Evolutionary conservation across 1,140 invertebrate genomes (phyloP).

Genomic region (Bombus confusus): DNA sequence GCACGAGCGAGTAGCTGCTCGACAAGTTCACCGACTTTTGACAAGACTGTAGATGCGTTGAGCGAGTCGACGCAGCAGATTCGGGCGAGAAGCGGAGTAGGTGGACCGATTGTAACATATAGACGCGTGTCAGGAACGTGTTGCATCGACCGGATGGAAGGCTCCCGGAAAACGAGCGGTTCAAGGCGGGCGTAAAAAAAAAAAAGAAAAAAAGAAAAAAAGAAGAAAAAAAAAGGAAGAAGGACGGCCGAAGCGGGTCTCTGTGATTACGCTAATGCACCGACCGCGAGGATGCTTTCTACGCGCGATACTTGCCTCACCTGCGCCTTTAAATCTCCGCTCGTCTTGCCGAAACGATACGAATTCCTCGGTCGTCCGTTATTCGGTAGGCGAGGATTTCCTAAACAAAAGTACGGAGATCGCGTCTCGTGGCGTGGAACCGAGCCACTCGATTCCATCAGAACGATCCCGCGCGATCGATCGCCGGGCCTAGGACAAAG

Average conservation of each 20-base stretch:
- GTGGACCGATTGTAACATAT: conserved; percentile 56
- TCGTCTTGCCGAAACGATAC: background rate
- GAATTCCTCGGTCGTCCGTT: background rate
- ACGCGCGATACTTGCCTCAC: conserved; percentile 28
- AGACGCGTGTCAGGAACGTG: conserved; percentile 76
- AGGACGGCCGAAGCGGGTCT: conserved; percentile 47
- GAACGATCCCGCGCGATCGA: conserved; percentile 9
- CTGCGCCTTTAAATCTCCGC: background rate
- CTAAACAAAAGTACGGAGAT: background rate
- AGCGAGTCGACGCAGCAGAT: no score
- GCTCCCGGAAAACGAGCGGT: conserved; percentile 58
- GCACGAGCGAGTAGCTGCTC: no score
- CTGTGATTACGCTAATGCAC: conserved; percentile 80
- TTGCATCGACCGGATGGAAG: conserved; percentile 55
- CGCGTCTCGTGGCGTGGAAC: no score
- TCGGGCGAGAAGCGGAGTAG: conserved; percentile 10
- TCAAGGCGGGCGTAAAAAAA: conserved; percentile 31
- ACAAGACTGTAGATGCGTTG: no score
- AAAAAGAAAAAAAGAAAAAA: conserved; percentile 49
- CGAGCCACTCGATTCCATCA: conserved; percentile 8
- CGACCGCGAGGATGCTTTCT: conserved; percentile 62
- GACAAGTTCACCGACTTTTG: no score
- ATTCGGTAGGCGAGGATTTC: background rate
- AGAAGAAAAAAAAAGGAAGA: conserved; percentile 22
- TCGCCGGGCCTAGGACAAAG: conserved; percentile 7